These are phyloP conservation scores for Tromatobia lineatoria DNA, from an alignment of 2,888 invertebrate genomes.

Conservation along the genomic window DNA sequence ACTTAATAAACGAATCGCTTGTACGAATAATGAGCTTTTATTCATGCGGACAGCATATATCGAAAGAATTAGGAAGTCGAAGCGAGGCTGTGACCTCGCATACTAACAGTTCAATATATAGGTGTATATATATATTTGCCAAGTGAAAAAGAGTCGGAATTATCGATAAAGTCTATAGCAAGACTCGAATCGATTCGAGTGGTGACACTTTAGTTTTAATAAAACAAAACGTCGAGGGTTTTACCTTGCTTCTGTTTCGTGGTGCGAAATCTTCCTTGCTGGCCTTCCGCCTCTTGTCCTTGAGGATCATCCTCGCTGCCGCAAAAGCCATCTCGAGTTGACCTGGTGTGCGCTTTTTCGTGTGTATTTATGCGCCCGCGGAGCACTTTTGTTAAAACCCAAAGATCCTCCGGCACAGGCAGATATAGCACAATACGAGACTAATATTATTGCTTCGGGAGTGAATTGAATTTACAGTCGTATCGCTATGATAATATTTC, in stretches of 20 bases:
- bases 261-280: slow-evolving; percentile 93
- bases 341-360: slow-evolving; percentile 26
- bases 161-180: slow-evolving; percentile 27
- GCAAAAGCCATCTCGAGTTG: slow-evolving; percentile 91
- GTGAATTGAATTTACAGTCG: slow-evolving; percentile 21
- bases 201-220: slow-evolving; percentile 5
- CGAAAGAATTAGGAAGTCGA: slow-evolving; percentile 45
- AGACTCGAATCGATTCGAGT: slow-evolving; percentile 18
- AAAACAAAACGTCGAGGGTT: slow-evolving; percentile 30
- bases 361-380: slow-evolving; percentile 13
- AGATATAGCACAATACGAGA: slow-evolving; percentile 38
- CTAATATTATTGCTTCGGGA: slow-evolving; percentile 72
- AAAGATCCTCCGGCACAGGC: slow-evolving; percentile 29
- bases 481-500: slow-evolving; percentile 45
- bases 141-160: slow-evolving; percentile 12
- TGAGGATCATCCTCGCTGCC: slow-evolving; percentile 93
- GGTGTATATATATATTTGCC: slow-evolving; percentile 19
- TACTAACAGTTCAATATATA: slow-evolving; percentile 16
- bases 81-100: slow-evolving; percentile 48
- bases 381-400: slow-evolving; percentile 53
- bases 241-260: slow-evolving; percentile 94
- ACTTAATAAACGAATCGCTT: slow-evolving; percentile 33
- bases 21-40: slow-evolving; percentile 41
- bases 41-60: slow-evolving; percentile 65
- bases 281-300: slow-evolving; percentile 93